Evolutionary conservation across 2,888 invertebrate species (phyloP), one percentile per base, ranked within the genome.

Genomic region (Dasysyrphus tricinctus): DNA sequence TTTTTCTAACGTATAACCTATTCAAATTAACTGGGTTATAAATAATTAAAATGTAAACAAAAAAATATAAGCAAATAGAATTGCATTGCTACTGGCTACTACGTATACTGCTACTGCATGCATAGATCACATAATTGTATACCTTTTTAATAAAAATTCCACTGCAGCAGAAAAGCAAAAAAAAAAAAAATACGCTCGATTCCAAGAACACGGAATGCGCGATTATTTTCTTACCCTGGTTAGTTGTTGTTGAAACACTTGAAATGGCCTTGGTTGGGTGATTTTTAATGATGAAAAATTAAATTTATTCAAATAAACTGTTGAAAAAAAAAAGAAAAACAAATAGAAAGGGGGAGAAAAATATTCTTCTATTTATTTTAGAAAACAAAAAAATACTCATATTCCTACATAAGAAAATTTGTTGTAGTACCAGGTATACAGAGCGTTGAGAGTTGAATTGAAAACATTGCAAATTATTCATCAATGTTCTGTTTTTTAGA

Each of bases 11-110:
- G 19, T 37, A 34, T 16, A 37, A 24, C 77, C 73, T 77, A 81
- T 85, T 85, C 81, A 85, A 85, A 85, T 85, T 85, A 85, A 85
- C 85, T 85, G 81, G 85, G 85, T 85, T 85, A 85, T 85, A 81
- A 85, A 85, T 85, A 85, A 85, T 85, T 85, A 74, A 85, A 77
- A 67, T 77, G 73, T 69, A 85, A 81, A 85, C 77, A 85, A 59
- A 80, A 24, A 67, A 67, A 57, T 44, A 59, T 65, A 67, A 69
- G 51, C 54, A 69, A 54, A 69, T 32, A 51, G 8, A 61, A 24
- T 42, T 39, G 61, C 39, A 57, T 42, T 59, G 78, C 70, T 39
- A 54, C 69, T 69, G 65, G 44, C 44, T 65, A 65, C 67, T 32
- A 9, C 56, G 44, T 44, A 44, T 24, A 16, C 24, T 47, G 29